phyloP scores from a whole-genome alignment of 2,888 invertebrate genomes.

The Operophtera brumata region DNA sequence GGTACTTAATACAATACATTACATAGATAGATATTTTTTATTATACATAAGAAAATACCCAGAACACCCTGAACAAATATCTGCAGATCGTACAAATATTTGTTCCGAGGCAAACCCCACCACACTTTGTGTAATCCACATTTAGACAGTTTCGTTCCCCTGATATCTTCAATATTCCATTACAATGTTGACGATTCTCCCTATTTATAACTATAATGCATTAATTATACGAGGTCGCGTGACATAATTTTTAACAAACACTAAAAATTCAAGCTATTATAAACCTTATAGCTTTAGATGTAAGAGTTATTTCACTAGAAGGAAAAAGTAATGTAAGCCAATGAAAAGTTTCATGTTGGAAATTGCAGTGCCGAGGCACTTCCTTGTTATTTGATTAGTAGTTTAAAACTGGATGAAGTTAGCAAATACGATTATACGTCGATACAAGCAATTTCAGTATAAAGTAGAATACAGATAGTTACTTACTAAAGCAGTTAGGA shows the following conservation, averaged over 20 bases:
- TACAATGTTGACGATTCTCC: conserved; percentile 7
- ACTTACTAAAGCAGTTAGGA: no score
- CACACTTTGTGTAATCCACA: no score
- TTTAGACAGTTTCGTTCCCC: conserved; percentile 23
- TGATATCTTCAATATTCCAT: conserved; percentile 16
- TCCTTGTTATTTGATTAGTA: conserved; percentile 27
- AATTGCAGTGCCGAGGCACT: conserved; percentile 21
- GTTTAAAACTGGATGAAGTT: conserved; percentile 16
- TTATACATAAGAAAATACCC: no score
- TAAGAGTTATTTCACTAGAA: background rate
- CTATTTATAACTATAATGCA: conserved; percentile 22
- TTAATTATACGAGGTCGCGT: conserved; percentile 37
- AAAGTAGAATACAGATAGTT: no score
- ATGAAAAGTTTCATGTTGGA: conserved; percentile 20
- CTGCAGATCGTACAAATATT: no score
- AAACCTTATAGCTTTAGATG: background rate
- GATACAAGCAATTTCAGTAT: conserved; percentile 15
- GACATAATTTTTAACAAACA: conserved; percentile 15
- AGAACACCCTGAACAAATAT: no score
- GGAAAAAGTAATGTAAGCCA: conserved; percentile 1
- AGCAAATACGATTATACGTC: conserved; percentile 3
- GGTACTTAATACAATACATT: no score
- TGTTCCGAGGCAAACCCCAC: no score
- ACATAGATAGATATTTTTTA: no score
- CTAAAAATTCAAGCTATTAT: background rate